A percentile compares a stretch with the other conserved stretches of the same genome.
Evolutionary conservation across 2,113 vertebrate genomes (phyloP).

Genomic region (Isichthys henryi): DNA sequence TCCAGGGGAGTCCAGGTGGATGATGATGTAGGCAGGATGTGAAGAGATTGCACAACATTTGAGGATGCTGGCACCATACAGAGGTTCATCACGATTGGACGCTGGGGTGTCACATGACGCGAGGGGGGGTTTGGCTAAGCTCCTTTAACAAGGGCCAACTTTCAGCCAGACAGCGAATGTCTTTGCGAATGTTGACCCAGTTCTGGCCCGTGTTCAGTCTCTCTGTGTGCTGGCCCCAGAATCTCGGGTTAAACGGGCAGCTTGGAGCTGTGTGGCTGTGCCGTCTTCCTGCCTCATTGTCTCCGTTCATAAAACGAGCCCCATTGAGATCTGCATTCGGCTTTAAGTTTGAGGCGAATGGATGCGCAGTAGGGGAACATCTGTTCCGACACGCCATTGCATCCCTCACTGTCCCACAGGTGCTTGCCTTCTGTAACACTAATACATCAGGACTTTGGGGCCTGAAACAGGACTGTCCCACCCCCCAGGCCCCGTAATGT

Average conservation of each 20-base stretch:
- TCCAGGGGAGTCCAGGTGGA: background rate
- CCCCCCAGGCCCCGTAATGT: background rate
- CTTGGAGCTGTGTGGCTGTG: background rate
- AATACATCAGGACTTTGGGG: background rate
- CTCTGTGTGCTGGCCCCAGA: background rate
- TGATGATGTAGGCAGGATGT: background rate
- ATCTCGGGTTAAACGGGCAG: background rate
- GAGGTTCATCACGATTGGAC: background rate
- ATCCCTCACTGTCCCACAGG: background rate
- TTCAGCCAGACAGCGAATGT: background rate
- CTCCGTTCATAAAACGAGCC: background rate
- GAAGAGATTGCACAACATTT: background rate
- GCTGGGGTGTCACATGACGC: background rate
- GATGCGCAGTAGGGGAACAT: background rate
- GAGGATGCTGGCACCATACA: no score
- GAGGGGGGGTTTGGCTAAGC: background rate
- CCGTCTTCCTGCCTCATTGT: background rate
- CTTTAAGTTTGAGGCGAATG: background rate
- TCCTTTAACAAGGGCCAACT: background rate
- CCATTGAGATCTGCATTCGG: background rate
- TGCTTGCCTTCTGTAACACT: background rate
- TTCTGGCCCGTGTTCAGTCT: background rate
- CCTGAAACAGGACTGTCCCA: no score
- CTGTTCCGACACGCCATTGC: background rate
- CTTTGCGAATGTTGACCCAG: background rate